Conservation (phyloP, 2,797 vertebrate genomes). For the Tragelaphus oryx region DNA sequence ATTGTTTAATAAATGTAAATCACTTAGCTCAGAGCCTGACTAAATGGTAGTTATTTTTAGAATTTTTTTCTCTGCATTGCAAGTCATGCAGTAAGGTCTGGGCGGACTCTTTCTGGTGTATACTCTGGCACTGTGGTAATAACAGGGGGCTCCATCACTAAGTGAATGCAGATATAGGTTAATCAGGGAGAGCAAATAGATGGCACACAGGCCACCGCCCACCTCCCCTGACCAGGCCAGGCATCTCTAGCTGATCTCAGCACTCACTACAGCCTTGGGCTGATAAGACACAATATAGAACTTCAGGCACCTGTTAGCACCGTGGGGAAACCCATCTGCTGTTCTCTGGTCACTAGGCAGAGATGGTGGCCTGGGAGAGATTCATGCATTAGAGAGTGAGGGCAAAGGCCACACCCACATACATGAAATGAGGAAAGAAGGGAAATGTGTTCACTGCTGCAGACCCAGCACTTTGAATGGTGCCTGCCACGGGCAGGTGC, state of each 20-base stretch:
- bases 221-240: not conserved
- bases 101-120: not conserved
- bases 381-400: accelerated
- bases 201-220: not conserved
- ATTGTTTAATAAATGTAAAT: not conserved
- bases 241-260: not conserved
- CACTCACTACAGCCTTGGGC: not conserved
- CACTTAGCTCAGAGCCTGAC: not conserved
- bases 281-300: not conserved
- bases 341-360: not conserved
- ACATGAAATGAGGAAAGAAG: accelerated
- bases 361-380: not conserved
- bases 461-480: not conserved
- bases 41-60: not conserved
- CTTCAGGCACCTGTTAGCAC: not conserved
- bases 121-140: not conserved
- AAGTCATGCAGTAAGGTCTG: not conserved
- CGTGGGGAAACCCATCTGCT: not conserved
- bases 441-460: not conserved
- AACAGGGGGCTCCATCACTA: not conserved
- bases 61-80: not conserved
- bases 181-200: not conserved
- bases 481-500: not conserved
- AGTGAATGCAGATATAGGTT: not conserved
- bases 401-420: not conserved